Conservation (phyloP, 2,888 invertebrate species). For the Zonitis immaculata region DNA sequence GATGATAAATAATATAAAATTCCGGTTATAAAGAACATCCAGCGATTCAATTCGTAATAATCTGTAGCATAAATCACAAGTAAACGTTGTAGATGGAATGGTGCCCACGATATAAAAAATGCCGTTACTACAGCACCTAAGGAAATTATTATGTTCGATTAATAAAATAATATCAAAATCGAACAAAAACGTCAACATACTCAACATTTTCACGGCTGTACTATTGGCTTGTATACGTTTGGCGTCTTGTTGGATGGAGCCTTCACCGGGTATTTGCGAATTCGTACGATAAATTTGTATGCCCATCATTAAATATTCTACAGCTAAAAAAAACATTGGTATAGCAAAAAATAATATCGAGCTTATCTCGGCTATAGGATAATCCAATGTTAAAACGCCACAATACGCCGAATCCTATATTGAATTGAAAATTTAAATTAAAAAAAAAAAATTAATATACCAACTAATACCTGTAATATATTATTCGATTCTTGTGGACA, state of each 20-base stretch:
- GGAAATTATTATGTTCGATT: not conserved
- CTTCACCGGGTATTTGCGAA: conserved; percentile 37
- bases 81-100: conserved; percentile 89
- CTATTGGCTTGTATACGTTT: conserved; percentile 65
- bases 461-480: conserved; percentile 3
- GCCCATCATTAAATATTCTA: conserved; percentile 77
- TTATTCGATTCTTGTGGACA: conserved; percentile 56
- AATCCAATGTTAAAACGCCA: conserved; percentile 59
- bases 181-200: conserved; percentile 50
- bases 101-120: conserved; percentile 95
- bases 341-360: conserved; percentile 77
- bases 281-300: conserved; percentile 55
- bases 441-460: too few relatives aligned
- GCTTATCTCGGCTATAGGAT: conserved; percentile 75
- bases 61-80: conserved; percentile 73
- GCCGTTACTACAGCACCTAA: conserved; percentile 88
- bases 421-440: conserved; percentile 28
- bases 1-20: conserved; percentile 74
- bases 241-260: conserved; percentile 63
- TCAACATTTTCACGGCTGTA: conserved; percentile 74
- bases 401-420: conserved; percentile 78
- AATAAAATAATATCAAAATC: conserved; percentile 2
- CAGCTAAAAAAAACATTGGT: conserved; percentile 66
- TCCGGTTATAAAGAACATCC: conserved; percentile 74
- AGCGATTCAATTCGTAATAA: conserved; percentile 66